Conservation (phyloP, 2,113 vertebrate genomes). For the Tor tambroides region DNA sequence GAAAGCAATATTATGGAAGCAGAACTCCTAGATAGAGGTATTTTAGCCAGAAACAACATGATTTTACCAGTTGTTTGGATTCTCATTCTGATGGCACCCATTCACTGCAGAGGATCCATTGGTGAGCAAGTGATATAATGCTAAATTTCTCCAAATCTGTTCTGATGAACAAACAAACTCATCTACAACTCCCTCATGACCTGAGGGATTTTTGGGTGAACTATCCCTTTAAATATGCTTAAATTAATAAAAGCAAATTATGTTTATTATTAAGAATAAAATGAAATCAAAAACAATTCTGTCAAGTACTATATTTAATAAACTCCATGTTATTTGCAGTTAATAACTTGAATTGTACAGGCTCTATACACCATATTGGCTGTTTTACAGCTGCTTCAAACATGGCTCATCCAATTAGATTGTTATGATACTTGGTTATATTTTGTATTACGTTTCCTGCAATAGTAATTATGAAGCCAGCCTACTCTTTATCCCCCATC, state of each 20-base stretch:
- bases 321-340: not conserved
- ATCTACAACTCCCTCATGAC: too few relatives aligned
- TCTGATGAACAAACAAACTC: not conserved
- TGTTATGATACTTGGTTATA: not conserved
- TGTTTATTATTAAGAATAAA: not conserved
- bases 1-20: too few relatives aligned
- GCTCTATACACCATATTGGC: not conserved
- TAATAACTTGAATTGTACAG: not conserved
- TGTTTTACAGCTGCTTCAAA: conserved; percentile 3
- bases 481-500: not conserved
- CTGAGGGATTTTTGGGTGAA: too few relatives aligned
- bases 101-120: too few relatives aligned
- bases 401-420: not conserved
- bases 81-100: too few relatives aligned
- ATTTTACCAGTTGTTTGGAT: too few relatives aligned
- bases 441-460: not conserved
- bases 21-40: too few relatives aligned
- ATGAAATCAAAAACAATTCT: not conserved
- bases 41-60: not conserved
- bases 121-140: too few relatives aligned
- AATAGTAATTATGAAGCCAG: not conserved
- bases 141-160: not conserved
- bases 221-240: not conserved
- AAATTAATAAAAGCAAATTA: not conserved
- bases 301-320: not conserved